phyloP scores from a whole-genome alignment of 2,888 invertebrate species.

The Parascotia fuliginaria region DNA sequence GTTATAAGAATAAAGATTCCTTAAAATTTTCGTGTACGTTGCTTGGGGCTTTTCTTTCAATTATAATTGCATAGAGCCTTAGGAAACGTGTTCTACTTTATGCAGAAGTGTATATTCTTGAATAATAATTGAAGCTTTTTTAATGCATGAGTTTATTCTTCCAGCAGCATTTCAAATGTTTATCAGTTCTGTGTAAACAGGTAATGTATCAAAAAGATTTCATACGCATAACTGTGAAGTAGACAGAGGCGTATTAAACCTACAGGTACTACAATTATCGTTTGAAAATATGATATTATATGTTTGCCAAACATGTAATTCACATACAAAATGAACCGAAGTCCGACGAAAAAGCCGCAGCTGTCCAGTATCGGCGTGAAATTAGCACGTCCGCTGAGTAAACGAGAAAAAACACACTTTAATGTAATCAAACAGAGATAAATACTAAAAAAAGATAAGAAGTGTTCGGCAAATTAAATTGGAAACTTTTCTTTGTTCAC shows the following conservation, averaged over 20 bases:
- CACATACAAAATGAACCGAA: not conserved
- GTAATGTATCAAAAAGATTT: no score
- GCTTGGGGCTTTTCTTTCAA: not conserved
- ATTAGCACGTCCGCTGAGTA: conserved; percentile 43
- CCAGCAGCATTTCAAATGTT: no score
- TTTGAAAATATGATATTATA: no score
- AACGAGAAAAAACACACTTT: conserved; percentile 58
- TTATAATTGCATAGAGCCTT: not conserved
- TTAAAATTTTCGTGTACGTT: not conserved
- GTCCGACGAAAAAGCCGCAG: not conserved
- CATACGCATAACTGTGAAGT: no score
- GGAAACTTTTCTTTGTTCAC: conserved; percentile 65
- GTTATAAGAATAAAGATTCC: not conserved
- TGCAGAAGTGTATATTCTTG: no score
- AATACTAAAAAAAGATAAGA: conserved; percentile 78
- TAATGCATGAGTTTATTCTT: no score
- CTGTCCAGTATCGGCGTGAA: conserved; percentile 19
- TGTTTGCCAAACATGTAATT: no score
- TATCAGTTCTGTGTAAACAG: no score
- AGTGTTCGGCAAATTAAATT: conserved; percentile 82
- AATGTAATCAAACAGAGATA: conserved; percentile 81
- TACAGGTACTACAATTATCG: no score
- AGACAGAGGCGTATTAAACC: no score
- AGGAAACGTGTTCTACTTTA: no score
- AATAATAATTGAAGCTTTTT: no score